These are phyloP conservation scores for Oryzias melastigma DNA, from an alignment of 2,113 vertebrate species.

Conservation along the genomic window DNA sequence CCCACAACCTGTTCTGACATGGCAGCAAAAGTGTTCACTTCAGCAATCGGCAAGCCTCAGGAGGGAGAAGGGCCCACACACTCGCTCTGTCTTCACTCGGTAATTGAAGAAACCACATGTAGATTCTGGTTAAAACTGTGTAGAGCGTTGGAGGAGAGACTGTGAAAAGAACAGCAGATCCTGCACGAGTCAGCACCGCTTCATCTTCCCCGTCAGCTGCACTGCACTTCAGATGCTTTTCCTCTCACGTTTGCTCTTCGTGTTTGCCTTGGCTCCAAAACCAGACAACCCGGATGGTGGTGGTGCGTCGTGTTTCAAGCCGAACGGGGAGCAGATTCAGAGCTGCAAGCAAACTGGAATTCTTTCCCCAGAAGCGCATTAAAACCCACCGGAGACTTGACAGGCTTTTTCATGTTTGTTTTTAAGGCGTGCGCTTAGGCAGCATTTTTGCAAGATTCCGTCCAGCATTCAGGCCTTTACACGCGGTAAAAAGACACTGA, in stretches of 20 bases:
- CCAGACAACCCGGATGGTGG: conserved; percentile 2
- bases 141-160: conserved; percentile 19
- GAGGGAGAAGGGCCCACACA: conserved; percentile 24
- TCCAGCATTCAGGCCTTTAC: conserved; percentile 39
- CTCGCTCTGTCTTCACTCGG: conserved; percentile 24
- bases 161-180: conserved; percentile 23
- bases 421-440: conserved; percentile 28
- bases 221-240: conserved; percentile 36
- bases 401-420: conserved; percentile 22
- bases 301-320: neutral
- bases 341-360: conserved; percentile 27
- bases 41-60: conserved; percentile 56
- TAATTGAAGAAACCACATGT: conserved; percentile 29
- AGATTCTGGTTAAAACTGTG: conserved; percentile 22
- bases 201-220: conserved; percentile 9
- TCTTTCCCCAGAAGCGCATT: conserved; percentile 15
- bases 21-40: conserved; percentile 40
- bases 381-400: conserved; percentile 23
- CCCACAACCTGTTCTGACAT: conserved; percentile 47
- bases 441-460: conserved; percentile 34
- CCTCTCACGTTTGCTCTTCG: conserved; percentile 26
- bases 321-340: conserved; percentile 15
- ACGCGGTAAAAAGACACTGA: conserved; percentile 44
- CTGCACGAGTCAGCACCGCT: conserved; percentile 22
- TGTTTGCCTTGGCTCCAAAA: conserved; percentile 47